Percentiles rank a stretch among this genome's conserved stretches.
These are phyloP conservation scores for Eptatretus atami DNA, from an alignment of 2,797 vertebrate species.

Conservation along the genomic window DNA sequence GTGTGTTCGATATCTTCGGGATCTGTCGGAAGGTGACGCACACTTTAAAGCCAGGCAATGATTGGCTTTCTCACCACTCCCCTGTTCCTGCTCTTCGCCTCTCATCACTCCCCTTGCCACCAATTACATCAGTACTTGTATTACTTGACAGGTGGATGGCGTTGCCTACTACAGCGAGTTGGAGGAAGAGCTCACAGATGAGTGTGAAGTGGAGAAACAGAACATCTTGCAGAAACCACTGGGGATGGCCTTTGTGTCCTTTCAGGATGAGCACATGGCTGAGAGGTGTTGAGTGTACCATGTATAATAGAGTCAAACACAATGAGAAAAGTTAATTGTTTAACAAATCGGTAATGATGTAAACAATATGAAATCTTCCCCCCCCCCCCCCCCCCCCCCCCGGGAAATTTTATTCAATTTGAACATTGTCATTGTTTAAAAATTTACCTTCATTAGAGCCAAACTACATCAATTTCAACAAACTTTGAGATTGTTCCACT, in stretches of 20 bases:
- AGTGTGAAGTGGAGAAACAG: constrained; percentile 19
- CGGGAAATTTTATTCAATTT: no score
- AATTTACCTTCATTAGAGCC: background rate
- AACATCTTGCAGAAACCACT: constrained; percentile 21
- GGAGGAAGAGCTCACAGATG: constrained; percentile 20
- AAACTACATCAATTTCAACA: no score
- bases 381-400: no score
- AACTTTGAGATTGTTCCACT: no score
- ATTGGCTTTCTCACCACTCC: background rate
- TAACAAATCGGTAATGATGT: no score
- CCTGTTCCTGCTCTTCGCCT: background rate
- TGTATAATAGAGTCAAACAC: no score
- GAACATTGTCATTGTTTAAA: background rate
- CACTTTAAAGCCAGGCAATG: no score
- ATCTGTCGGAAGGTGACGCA: background rate
- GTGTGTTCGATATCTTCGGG: constrained; percentile 2
- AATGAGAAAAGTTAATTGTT: no score
- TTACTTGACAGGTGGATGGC: constrained; percentile 36
- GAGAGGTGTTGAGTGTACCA: constrained; percentile 25
- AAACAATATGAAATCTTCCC: no score
- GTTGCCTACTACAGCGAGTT: constrained; percentile 34
- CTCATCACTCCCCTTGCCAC: background rate
- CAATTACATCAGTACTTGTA: background rate
- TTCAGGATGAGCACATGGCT: constrained; percentile 53
- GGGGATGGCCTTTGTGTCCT: constrained; percentile 63